Evolutionary conservation across 2,113 vertebrate species (phyloP).

Genomic region (Petromus typicus): DNA sequence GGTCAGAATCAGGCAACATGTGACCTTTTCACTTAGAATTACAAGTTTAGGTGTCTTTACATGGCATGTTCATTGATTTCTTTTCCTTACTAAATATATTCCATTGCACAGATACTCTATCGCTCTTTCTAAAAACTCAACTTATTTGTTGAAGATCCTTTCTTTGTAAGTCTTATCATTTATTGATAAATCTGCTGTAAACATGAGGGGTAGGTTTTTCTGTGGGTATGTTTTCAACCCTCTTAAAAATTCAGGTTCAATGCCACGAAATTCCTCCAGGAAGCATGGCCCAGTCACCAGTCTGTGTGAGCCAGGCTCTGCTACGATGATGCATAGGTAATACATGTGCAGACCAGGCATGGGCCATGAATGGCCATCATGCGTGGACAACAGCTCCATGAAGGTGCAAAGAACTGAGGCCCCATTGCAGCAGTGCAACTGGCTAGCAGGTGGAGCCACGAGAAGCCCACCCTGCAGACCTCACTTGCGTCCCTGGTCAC

Average conservation of each 20-base stretch:
- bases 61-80: neutral
- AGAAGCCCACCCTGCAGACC: fast-evolving
- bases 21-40: neutral
- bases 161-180: neutral
- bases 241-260: neutral
- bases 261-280: neutral
- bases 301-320: fast-evolving
- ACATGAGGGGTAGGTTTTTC: neutral
- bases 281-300: neutral
- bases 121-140: neutral
- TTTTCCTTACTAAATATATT: neutral
- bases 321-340: neutral
- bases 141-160: neutral
- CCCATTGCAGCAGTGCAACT: fast-evolving
- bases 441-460: neutral
- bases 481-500: neutral
- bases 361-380: neutral
- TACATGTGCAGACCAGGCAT: fast-evolving
- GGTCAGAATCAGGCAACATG: neutral
- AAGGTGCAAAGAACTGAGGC: neutral
- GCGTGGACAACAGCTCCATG: fast-evolving
- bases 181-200: neutral
- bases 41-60: neutral
- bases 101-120: neutral
- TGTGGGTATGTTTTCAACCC: neutral